phyloP scores from a whole-genome alignment of 2,888 invertebrate genomes.

The Lycaena phlaeas region DNA sequence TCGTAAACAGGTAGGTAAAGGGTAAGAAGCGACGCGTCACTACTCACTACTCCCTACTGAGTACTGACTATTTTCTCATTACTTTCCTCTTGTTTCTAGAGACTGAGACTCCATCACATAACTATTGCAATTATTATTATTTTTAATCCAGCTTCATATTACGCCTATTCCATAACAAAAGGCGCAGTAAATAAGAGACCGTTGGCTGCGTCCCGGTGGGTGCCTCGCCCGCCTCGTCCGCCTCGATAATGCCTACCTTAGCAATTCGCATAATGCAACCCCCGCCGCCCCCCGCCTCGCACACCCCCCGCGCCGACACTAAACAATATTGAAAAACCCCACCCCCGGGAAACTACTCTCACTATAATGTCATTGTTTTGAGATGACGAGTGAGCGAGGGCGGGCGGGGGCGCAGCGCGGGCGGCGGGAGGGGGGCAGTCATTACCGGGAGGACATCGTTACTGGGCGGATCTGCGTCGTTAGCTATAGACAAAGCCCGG shows the following conservation, averaged over 20 bases:
- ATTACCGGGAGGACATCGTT: constrained; percentile 56
- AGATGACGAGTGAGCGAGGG: constrained; percentile 22
- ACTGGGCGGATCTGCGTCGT: constrained; percentile 57
- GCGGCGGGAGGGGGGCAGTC: constrained; percentile 24
- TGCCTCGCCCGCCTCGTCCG: neutral
- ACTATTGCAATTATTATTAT: no score
- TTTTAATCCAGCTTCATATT: neutral
- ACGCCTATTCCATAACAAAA: neutral
- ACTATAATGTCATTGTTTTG: constrained; percentile 44
- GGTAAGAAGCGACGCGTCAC: no score
- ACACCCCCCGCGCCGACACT: constrained; percentile 9
- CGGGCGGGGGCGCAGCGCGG: constrained; percentile 15
- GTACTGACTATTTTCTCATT: no score
- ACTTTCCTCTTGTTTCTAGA: no score
- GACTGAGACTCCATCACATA: no score
- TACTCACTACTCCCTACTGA: no score
- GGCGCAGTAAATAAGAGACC: no score
- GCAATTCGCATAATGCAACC: constrained; percentile 6
- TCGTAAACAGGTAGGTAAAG: no score
- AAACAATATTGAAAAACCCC: constrained; percentile 17
- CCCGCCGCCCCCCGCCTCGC: constrained; percentile 10
- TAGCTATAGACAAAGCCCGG: constrained; percentile 58
- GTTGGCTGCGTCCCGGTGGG: no score
- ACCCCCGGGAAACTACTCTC: constrained; percentile 18
- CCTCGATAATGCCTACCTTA: constrained; percentile 5